These are phyloP conservation scores for Hoplias malabaricus DNA, from an alignment of 2,113 vertebrate genomes.

Conservation along the genomic window DNA sequence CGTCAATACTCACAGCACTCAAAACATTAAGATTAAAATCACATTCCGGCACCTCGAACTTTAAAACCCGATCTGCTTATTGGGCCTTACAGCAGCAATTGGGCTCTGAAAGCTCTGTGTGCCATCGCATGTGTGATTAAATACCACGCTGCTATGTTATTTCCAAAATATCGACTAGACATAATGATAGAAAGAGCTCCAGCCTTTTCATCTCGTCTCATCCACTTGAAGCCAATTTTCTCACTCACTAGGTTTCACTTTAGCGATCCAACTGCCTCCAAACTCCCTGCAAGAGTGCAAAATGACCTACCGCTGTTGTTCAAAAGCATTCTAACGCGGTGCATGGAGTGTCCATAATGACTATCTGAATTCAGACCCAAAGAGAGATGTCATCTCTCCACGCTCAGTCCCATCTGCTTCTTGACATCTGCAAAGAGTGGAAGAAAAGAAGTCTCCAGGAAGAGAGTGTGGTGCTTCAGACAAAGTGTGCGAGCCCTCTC, in stretches of 20 bases:
- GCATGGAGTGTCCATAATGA: conserved; percentile 34
- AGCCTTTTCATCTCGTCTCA: conserved; percentile 37
- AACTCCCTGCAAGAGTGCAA: conserved; percentile 35
- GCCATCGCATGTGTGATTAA: conserved; percentile 35
- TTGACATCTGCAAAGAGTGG: conserved; percentile 12
- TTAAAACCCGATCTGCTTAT: conserved; percentile 49
- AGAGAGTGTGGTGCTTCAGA: conserved; percentile 26
- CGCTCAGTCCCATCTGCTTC: background rate
- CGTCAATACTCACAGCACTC: background rate
- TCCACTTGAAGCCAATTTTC: conserved; percentile 43
- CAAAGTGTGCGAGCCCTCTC: conserved; percentile 63
- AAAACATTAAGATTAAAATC: conserved; percentile 9
- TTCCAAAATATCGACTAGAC: conserved; percentile 40
- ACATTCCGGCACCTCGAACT: conserved; percentile 38
- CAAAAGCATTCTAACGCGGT: conserved; percentile 19
- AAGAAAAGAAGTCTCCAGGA: background rate
- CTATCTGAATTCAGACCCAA: conserved; percentile 23
- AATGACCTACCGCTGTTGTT: conserved; percentile 37
- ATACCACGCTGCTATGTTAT: conserved; percentile 31
- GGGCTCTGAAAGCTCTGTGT: conserved; percentile 20
- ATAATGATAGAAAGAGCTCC: conserved; percentile 31
- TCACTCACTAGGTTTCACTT: conserved; percentile 46
- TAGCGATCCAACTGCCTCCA: conserved; percentile 14
- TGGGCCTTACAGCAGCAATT: conserved; percentile 34
- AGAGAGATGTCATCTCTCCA: conserved; percentile 24